These are phyloP conservation scores for Ascidia mentula DNA, from an alignment of 23 tunicate genomes.

Conservation along the genomic window DNA sequence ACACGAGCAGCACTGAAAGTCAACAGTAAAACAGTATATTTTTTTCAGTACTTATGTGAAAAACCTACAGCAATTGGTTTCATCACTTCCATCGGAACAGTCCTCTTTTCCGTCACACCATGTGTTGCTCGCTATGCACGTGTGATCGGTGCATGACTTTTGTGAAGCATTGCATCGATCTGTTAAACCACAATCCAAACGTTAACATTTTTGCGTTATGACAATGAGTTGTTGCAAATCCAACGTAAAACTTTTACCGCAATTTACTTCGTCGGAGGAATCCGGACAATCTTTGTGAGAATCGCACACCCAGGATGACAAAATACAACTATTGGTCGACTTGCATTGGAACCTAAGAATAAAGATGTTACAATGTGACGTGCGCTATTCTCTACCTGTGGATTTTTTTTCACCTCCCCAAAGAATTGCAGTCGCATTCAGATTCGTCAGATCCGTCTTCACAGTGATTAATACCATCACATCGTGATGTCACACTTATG, in stretches of 20 bases:
- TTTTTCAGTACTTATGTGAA: not conserved
- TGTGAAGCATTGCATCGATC: conserved; percentile 47
- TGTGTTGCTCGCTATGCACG: conserved; percentile 29
- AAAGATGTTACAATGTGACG: no score
- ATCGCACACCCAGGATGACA: conserved; percentile 55
- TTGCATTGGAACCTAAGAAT: conserved; percentile 30
- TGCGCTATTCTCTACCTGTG: not conserved
- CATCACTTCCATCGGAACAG: conserved; percentile 89
- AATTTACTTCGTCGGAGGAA: conserved; percentile 51
- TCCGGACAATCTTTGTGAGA: conserved; percentile 58
- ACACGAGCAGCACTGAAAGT: conserved; percentile 25
- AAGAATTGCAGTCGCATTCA: conserved; percentile 45
- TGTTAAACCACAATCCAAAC: conserved; percentile 13
- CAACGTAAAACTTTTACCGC: conserved; percentile 26
- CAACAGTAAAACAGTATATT: not conserved
- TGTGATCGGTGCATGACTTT: conserved; percentile 45
- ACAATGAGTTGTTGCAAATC: not conserved
- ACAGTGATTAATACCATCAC: conserved; percentile 74
- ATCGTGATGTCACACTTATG: conserved; percentile 47
- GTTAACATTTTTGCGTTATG: not conserved
- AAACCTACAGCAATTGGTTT: conserved; percentile 66
- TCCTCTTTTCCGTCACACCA: conserved; percentile 85
- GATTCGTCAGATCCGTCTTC: conserved; percentile 73
- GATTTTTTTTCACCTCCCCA: conserved; percentile 34
- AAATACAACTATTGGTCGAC: conserved; percentile 29